Evolutionary conservation across 2,797 vertebrate genomes (phyloP).

Genomic region (Phalanger gymnotis): DNA sequence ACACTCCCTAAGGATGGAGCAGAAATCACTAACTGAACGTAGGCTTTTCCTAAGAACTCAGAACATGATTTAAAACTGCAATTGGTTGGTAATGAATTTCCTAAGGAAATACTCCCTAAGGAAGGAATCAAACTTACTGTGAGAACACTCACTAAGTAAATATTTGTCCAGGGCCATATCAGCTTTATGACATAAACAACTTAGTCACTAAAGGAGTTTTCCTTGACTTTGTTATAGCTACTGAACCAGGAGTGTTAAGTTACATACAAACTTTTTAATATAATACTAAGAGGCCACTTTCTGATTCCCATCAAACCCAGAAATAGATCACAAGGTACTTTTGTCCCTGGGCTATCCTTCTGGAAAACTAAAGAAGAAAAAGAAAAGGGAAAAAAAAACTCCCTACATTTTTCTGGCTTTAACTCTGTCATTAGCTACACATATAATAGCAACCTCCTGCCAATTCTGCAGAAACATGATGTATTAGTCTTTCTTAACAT

Average conservation of each 20-base stretch:
- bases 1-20: slow-evolving; percentile 35
- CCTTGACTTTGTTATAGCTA: slow-evolving; percentile 50
- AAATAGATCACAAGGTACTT: slow-evolving; percentile 6
- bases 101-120: slow-evolving; percentile 63
- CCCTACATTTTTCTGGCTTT: background rate
- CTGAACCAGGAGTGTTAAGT: background rate
- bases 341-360: background rate
- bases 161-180: slow-evolving; percentile 64
- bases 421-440: background rate
- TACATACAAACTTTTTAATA: background rate
- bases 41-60: slow-evolving; percentile 12
- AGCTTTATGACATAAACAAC: slow-evolving; percentile 65
- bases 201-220: slow-evolving; percentile 20
- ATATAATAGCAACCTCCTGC: background rate
- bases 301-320: background rate
- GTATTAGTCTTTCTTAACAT: slow-evolving; percentile 10
- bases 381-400: background rate
- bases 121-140: slow-evolving; percentile 26
- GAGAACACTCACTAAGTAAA: slow-evolving; percentile 63
- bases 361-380: slow-evolving; percentile 10
- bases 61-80: background rate
- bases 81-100: slow-evolving; percentile 39
- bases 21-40: slow-evolving; percentile 11
- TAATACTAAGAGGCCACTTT: background rate
- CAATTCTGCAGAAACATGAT: background rate